Evolutionary conservation across 2,797 vertebrate genomes (phyloP).

Genomic region (Podarcis lilfordi): DNA sequence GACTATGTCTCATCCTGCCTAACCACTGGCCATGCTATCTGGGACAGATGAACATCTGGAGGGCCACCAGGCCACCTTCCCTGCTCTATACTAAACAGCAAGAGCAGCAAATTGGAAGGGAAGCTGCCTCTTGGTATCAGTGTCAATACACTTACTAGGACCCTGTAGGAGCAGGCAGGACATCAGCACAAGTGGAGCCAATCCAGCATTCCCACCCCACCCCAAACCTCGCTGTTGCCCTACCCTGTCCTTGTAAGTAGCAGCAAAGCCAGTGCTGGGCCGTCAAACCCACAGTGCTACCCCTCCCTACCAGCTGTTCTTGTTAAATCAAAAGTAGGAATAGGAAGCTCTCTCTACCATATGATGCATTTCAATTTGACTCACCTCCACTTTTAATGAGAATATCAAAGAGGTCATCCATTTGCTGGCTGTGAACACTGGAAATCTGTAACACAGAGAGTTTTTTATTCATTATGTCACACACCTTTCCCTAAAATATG

Average conservation of each 20-base stretch:
- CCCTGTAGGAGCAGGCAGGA: no score
- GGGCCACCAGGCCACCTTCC: background rate
- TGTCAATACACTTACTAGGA: no score
- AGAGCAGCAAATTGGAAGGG: no score
- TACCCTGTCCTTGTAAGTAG: background rate
- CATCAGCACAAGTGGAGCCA: no score
- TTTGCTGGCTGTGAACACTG: conserved; percentile 91
- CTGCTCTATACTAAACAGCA: background rate
- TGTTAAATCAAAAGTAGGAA: background rate
- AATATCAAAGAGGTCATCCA: conserved; percentile 98
- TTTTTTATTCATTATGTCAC: background rate
- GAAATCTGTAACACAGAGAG: conserved; percentile 80
- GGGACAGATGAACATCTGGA: background rate
- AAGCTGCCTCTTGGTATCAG: no score
- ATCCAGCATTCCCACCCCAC: no score
- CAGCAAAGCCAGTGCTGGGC: background rate
- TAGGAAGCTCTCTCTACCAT: background rate
- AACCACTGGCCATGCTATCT: no score
- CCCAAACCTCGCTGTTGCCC: no score
- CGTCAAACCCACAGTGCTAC: background rate
- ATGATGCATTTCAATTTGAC: conserved; percentile 29
- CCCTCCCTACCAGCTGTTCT: background rate
- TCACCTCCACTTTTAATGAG: conserved; percentile 97
- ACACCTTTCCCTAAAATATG: background rate
- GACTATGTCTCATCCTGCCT: background rate